Evolutionary conservation across 2,888 invertebrate species (phyloP).

Genomic region (Dascillus cervinus): DNA sequence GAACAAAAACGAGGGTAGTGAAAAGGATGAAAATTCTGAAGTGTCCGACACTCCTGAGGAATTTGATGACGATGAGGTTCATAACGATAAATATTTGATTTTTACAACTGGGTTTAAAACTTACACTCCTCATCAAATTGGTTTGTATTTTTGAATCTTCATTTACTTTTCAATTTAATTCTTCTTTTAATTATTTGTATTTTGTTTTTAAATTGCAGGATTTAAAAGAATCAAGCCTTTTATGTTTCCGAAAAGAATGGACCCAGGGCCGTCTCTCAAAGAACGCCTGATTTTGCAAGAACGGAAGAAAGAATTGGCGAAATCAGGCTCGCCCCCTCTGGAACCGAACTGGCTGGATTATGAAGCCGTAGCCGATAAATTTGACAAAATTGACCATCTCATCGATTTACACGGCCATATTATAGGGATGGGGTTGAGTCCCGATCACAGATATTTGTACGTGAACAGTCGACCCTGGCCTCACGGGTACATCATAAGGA

Average conservation of each 20-base stretch:
- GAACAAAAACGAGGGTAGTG: conserved; percentile 15
- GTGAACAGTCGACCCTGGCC: conserved; percentile 83
- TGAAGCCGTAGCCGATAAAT: conserved; percentile 58
- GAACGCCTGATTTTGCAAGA: conserved; percentile 57
- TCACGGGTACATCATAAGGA: conserved; percentile 61
- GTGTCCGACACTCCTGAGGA: conserved; percentile 26
- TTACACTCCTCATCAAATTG: conserved; percentile 79
- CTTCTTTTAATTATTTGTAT: too few species aligned
- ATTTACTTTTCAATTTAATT: too few species aligned
- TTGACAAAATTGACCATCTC: conserved; percentile 68
- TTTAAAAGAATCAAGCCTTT: conserved; percentile 67
- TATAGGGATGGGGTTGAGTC: conserved; percentile 79
- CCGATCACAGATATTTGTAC: conserved; percentile 75
- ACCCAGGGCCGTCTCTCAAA: conserved; percentile 59
- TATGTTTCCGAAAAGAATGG: conserved; percentile 57
- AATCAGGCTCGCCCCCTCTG: conserved; percentile 39
- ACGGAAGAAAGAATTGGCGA: conserved; percentile 46
- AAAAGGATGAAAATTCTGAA: conserved; percentile 20
- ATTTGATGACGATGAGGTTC: conserved; percentile 41
- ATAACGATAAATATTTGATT: conserved; percentile 65
- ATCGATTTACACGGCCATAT: conserved; percentile 82
- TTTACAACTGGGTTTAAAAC: conserved; percentile 78
- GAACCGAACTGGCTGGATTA: conserved; percentile 63
- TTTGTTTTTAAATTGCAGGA: conserved; percentile 29
- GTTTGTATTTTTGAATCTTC: conserved; percentile 31